Evolutionary conservation across 2,888 invertebrate genomes (phyloP), one percentile per base, ranked within the genome.

Genomic region (Timema podura): DNA sequence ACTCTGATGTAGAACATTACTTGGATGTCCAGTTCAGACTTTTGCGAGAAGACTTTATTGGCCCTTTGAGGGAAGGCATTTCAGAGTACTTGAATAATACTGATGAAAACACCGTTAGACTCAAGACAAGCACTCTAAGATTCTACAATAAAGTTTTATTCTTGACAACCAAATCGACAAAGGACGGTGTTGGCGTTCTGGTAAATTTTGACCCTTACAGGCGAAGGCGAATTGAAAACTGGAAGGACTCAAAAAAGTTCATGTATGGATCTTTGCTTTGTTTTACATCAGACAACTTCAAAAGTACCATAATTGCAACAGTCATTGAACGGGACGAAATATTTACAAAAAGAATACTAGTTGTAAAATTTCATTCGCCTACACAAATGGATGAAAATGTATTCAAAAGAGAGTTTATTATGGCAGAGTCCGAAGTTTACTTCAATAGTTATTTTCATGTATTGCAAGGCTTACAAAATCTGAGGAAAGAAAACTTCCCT

Each of bases 361-460:
- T 78, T 1, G 76, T 76, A 46, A 77, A 82, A 64, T 79, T 77
- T 30, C 78, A 80, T 0, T 79, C 82, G 72, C 74, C 80, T 0
- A 86, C 67, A 54, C 7, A 67, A 15, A 30, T 65, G 13, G 16
- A 9, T 15, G 45, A 67, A 30, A 49, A 48, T 44, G 16, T 65
- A 10, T 65, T 68, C 16, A n/a, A 45, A 44, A 30, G 8, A 8
- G 13, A 11, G 30, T 71, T 85, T 72, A 77, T 86, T 0, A 91
- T 93, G 90, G 85, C 91, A 3, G 92, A 93, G 78, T 89, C 91
- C 67, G 88, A 87, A 67, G 88, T 91, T 0, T 95, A 90, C 79
- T 93, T 93, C 78, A 65, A 8, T 5, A 64, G 11, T 64, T 30
- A 93, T 78, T 85, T 88, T 73, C 88, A 90, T 76, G 91, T 92